Evolutionary conservation across 1,140 invertebrate species (phyloP).

Genomic region (Drosophila micromelanica): DNA sequence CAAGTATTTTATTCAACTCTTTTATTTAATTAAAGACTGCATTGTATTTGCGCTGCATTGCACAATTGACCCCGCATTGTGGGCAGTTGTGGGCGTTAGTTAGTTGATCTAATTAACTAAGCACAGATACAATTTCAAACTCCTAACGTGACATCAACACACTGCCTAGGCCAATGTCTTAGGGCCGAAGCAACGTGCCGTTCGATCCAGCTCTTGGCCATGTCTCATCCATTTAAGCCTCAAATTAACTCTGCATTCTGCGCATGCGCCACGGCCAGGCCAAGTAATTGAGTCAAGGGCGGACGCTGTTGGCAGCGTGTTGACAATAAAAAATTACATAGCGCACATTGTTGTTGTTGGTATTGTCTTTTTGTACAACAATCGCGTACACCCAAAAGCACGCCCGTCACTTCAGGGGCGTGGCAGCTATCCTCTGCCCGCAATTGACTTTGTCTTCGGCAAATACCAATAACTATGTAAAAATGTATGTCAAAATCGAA

Average conservation of each 20-base stretch:
- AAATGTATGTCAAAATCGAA: conserved; percentile 45
- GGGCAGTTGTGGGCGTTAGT: conserved; percentile 37
- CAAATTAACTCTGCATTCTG: conserved; percentile 59
- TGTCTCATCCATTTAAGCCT: conserved; percentile 9
- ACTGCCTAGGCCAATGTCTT: conserved; percentile 40
- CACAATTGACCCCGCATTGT: conserved; percentile 8
- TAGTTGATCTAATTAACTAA: conserved; percentile 38
- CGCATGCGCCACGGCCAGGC: conserved; percentile 64
- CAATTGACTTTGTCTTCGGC: conserved; percentile 42
- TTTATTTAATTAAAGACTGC: conserved; percentile 47
- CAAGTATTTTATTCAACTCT: not conserved
- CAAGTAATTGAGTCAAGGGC: conserved; percentile 76
- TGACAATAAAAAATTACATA: conserved; percentile 60
- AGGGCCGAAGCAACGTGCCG: not conserved
- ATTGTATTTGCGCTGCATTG: conserved; percentile 21
- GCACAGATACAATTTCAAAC: not conserved
- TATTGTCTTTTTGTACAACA: conserved; percentile 23
- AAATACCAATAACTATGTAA: conserved; percentile 39
- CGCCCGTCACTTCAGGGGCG: conserved; percentile 13
- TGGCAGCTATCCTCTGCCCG: conserved; percentile 28
- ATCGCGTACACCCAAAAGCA: conserved; percentile 23
- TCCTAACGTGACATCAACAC: conserved; percentile 3
- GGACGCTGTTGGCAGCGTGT: conserved; percentile 45
- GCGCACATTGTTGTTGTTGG: conserved; percentile 37
- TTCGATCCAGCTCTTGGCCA: not conserved